Evolutionary conservation across 2,797 vertebrate species (phyloP).

Genomic region (Graptemys geographica): DNA sequence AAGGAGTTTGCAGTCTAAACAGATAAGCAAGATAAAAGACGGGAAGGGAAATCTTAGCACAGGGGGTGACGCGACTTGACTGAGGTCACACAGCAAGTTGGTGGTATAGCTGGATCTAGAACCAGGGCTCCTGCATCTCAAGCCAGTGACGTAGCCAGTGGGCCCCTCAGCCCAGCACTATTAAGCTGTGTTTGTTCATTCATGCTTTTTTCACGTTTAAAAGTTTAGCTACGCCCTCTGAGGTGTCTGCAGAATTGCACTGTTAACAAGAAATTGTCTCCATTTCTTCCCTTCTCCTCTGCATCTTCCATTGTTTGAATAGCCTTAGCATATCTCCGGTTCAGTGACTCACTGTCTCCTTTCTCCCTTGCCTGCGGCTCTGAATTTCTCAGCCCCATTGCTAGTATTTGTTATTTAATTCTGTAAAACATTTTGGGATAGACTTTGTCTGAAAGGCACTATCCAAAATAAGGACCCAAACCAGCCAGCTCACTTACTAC

Average conservation of each 20-base stretch:
- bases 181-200: not conserved
- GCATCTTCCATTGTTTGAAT: not conserved
- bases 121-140: not conserved
- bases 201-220: not conserved
- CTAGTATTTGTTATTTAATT: not conserved
- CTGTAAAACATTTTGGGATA: not conserved
- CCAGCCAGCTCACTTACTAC: not conserved
- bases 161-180: not conserved
- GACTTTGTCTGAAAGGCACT: not conserved
- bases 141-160: not conserved
- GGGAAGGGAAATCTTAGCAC: not conserved
- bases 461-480: not conserved
- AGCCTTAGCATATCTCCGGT: not conserved
- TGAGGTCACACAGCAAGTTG: not conserved
- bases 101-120: not conserved
- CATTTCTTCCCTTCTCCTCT: not conserved
- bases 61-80: not conserved
- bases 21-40: fast-evolving
- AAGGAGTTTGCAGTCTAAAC: not conserved
- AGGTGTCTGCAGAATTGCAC: not conserved
- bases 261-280: not conserved
- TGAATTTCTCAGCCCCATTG: not conserved
- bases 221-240: not conserved
- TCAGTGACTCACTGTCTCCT: not conserved
- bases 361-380: not conserved